These are phyloP conservation scores for Malurus leucopterus DNA, from an alignment of 2,797 vertebrate species.

Conservation along the genomic window DNA sequence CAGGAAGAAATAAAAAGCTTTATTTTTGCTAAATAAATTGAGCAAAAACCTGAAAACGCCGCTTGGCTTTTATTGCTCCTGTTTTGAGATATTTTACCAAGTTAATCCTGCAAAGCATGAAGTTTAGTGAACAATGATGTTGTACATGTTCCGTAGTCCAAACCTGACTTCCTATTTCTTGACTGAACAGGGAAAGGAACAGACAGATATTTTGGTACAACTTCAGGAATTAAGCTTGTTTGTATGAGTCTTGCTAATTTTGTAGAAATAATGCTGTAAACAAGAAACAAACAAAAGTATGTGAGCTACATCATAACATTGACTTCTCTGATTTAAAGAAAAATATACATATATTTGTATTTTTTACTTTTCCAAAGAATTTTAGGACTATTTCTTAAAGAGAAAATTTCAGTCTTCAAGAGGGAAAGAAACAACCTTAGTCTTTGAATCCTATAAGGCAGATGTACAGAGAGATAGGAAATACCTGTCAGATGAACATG, in stretches of 20 bases:
- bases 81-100: neutral
- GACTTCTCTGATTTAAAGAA: neutral
- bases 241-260: neutral
- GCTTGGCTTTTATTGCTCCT: neutral
- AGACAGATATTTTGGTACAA: neutral
- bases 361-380: neutral
- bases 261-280: neutral
- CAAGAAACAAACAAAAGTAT: neutral
- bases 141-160: neutral
- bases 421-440: neutral
- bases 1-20: constrained; percentile 14
- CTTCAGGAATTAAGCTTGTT: neutral
- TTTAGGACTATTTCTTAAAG: neutral
- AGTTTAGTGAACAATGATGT: neutral
- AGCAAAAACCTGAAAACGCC: neutral
- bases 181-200: neutral
- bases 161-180: neutral
- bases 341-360: neutral
- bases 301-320: neutral
- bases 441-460: neutral
- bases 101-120: neutral
- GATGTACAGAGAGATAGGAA: neutral
- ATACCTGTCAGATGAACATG: neutral
- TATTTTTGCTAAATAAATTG: neutral
- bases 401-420: neutral